Base-by-base conservation (phyloP, 2,888 invertebrate genomes). In the Caenorhabditis drosophilae region DNA sequence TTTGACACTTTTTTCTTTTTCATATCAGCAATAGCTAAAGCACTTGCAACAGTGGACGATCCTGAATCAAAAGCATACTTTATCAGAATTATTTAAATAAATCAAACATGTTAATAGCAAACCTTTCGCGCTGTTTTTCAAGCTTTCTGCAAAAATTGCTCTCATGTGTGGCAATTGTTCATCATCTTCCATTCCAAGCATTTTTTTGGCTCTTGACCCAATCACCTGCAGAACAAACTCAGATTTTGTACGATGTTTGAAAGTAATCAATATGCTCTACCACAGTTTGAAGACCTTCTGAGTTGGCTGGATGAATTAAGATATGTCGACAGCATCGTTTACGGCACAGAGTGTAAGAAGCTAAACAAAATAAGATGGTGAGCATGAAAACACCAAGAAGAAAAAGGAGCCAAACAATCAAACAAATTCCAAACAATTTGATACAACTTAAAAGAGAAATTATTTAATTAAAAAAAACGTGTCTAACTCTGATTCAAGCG, bases 341-440 rank as follows among this genome's bases (percentile, higher is more conserved):
- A 0, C 44, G 50, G 23, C 60, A 67, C 0, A 62, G 26, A 4
- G 55, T 38, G 35, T 63, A 67, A 47, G 61, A 67, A 9, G 56
- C 34, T 4, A 61, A 45, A 35, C 53, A 61, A 2, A 35, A 36
- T 20, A 73, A 48, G 9, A 63, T 46, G 6, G 66, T 50, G 3
- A 76, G 45, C 53, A 75, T 68, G 12, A 78, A 47, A 4, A 64
- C 36, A 27, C 77, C 69, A 22, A 80, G 58, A 40, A 80, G 62
- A 27, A 75, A 55, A 4, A 79, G 25, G 6, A 76, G 31, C 78
- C 79, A 80, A 11, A 78, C 69, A n/a, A 79, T 57, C n/a, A 79
- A 36, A 50, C 80, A 80, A n/a, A 80, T 69, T 20, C 76, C 79
- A 31, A 79, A 62, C 3, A 80, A 26, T 63, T 70, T 62, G 11